These are phyloP conservation scores for Ennomos fuscantarius DNA, from an alignment of 2,888 invertebrate species.

Conservation along the genomic window DNA sequence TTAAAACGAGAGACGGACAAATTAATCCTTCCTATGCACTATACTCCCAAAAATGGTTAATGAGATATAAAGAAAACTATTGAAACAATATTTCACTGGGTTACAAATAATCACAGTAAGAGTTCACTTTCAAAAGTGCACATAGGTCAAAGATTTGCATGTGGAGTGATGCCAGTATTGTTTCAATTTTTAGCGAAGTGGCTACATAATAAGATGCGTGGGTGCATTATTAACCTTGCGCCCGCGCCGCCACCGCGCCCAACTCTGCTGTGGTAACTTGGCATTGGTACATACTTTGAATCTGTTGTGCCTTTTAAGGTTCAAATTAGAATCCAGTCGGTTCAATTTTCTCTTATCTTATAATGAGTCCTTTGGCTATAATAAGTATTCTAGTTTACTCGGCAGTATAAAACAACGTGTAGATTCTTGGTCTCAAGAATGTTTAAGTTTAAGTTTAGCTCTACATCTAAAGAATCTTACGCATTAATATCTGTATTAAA, in stretches of 20 bases:
- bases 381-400: conserved; percentile 1
- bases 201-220: conserved; percentile 55
- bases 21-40: too few species aligned
- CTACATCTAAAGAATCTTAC: too few species aligned
- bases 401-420: neutral
- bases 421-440: conserved; percentile 7
- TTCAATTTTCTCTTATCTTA: conserved; percentile 7
- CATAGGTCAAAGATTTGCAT: neutral
- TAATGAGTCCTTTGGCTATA: conserved; percentile 5
- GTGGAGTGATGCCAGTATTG: conserved; percentile 6
- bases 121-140: too few species aligned
- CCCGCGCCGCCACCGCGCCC: conserved; percentile 47
- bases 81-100: too few species aligned
- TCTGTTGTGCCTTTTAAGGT: conserved; percentile 60
- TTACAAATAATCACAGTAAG: too few species aligned
- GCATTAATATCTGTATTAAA: too few species aligned
- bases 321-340: conserved; percentile 47
- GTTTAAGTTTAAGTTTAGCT: neutral
- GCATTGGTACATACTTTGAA: conserved; percentile 61
- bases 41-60: too few species aligned
- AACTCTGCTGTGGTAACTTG: conserved; percentile 38
- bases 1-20: too few species aligned
- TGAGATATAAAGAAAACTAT: too few species aligned
- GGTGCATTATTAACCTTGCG: conserved; percentile 67
- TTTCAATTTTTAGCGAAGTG: conserved; percentile 29